These are phyloP conservation scores for Epistrophe eligans DNA, from an alignment of 2,888 invertebrate species.

Conservation along the genomic window DNA sequence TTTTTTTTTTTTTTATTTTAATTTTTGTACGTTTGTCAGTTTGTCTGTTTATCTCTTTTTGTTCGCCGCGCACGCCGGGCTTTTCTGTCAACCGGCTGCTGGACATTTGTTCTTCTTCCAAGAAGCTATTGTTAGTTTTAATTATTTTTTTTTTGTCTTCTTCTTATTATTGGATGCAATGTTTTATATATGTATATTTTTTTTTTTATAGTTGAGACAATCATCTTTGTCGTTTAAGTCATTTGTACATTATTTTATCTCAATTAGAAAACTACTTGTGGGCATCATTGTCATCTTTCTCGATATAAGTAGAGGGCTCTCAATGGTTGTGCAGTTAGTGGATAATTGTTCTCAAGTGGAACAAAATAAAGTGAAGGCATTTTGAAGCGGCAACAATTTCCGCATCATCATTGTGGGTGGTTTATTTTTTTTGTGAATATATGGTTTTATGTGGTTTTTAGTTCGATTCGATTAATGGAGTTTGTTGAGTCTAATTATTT, in stretches of 20 bases:
- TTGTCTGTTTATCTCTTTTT: not conserved
- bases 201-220: conserved; percentile 32
- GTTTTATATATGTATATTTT: conserved; percentile 12
- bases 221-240: conserved; percentile 63
- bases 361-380: conserved; percentile 36
- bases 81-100: not conserved
- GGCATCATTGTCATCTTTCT: conserved; percentile 52
- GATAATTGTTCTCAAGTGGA: conserved; percentile 64
- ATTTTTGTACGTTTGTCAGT: conserved; percentile 18
- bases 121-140: conserved; percentile 53
- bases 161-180: conserved; percentile 1
- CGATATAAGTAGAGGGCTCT: conserved; percentile 24
- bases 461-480: not conserved
- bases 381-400: conserved; percentile 30
- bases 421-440: not conserved
- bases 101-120: conserved; percentile 31
- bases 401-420: conserved; percentile 51
- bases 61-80: not conserved
- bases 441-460: not conserved
- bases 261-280: conserved; percentile 69
- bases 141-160: conserved; percentile 40
- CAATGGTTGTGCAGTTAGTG: conserved; percentile 31
- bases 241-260: conserved; percentile 65
- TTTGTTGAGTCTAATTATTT: not conserved
- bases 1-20: not conserved